Conservation (phyloP, 2,888 invertebrate species). For the Agrilus mali region DNA sequence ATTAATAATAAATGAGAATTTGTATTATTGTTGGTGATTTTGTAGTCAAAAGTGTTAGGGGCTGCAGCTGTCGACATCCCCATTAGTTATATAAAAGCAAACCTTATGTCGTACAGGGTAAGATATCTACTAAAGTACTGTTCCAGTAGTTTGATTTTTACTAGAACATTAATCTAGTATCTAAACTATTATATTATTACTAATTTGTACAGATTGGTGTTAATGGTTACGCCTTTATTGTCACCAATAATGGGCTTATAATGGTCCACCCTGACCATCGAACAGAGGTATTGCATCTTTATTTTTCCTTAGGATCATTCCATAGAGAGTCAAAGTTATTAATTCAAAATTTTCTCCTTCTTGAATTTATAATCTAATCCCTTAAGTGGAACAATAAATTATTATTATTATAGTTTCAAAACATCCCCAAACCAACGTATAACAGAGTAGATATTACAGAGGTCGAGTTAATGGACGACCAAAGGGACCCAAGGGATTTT, state of each 20-base stretch:
- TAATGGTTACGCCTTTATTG: constrained; percentile 87
- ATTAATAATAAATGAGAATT: constrained; percentile 11
- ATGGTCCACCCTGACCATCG: constrained; percentile 88
- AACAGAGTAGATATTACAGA: constrained; percentile 94
- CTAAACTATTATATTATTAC: not conserved
- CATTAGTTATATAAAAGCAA: constrained; percentile 73
- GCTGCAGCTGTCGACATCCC: constrained; percentile 96
- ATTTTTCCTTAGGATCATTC: too few species aligned
- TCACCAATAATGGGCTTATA: constrained; percentile 91
- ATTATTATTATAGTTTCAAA: constrained; percentile 28
- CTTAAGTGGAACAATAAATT: constrained; percentile 22
- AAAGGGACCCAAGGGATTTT: constrained; percentile 60
- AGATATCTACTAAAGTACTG: too few species aligned
- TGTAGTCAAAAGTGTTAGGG: constrained; percentile 79
- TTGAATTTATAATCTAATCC: too few species aligned
- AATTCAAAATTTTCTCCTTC: too few species aligned
- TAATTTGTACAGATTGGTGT: constrained; percentile 68
- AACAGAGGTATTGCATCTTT: constrained; percentile 75
- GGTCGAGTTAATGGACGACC: constrained; percentile 70
- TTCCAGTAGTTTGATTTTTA: too few species aligned
- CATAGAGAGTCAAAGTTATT: too few species aligned
- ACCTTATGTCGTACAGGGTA: constrained; percentile 78
- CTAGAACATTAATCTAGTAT: too few species aligned
- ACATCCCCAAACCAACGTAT: constrained; percentile 87
- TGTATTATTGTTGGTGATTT: constrained; percentile 18